Base-by-base conservation (phyloP, 2,113 vertebrate genomes). In the Amia ocellicauda region DNA sequence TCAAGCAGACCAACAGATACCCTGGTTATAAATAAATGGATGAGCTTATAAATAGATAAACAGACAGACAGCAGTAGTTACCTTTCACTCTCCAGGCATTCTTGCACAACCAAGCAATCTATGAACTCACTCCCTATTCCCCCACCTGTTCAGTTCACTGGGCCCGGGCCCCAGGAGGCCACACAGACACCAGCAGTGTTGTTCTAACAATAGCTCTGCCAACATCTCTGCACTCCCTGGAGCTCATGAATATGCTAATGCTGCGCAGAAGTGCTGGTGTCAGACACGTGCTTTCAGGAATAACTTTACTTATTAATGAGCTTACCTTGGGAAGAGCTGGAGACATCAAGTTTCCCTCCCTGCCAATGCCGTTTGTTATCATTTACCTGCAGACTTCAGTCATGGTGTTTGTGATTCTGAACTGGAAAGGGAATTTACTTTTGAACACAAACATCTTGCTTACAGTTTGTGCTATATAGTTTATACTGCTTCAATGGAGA, bases 181-280 rank as follows among this genome's bases (percentile, higher is more conserved):
- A 24, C 73, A 72, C 74, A 82, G 73, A 71, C 76, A 63, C 29
- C 40, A 43, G 9, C 17, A 17, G 7, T 3, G 23, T 26, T 50
- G 69, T 74, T 82, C 72, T 74, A 75, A 82, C 82, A 84, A 83
- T 75, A 83, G 80, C 74, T 73, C 47, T 68, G 81, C 75, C 77
- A 60, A n/a, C n/a, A n/a, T n/a, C n/a, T n/a, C n/a, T n/a, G 69
- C 31, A 59, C 67, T 81, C 84, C 83, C 78, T 73, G 77, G 83
- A 82, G 72, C 69, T 36, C 79, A 84, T 86, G 77, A 87, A 87
- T 84, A 87, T 86, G 85, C 80, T 86, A 67, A 66, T 80, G 76
- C 59, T 64, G 75, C 66, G 67, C 72, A 80, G 72, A 82, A 78
- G 74, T 78, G 72, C 75, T 64, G 72, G 77, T 75, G 78, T 74